Conservation (phyloP, 2,888 invertebrate species). For the Noctua janthe region DNA sequence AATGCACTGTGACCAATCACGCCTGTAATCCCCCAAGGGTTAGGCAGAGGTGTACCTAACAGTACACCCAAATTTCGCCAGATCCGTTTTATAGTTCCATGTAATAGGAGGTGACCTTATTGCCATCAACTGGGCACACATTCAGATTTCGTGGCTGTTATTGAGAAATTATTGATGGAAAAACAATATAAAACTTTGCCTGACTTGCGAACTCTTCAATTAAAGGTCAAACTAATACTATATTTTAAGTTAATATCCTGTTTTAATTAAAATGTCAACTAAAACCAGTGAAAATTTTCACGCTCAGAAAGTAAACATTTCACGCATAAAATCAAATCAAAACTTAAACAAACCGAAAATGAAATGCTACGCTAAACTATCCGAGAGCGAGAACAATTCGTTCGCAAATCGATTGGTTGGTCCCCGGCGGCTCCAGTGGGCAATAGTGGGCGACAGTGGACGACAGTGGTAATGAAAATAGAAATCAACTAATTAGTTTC, state of each 20-base stretch:
- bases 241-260: not conserved
- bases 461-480: constrained; percentile 35
- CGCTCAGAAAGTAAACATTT: not conserved
- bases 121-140: not conserved
- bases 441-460: not conserved
- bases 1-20: not conserved
- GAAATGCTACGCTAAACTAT: not conserved
- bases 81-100: not conserved
- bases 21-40: not conserved
- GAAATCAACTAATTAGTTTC: constrained; percentile 42
- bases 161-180: not conserved
- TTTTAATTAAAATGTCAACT: not conserved
- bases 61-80: not conserved
- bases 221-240: not conserved
- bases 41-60: too few species aligned
- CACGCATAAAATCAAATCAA: not conserved
- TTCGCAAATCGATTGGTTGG: constrained; percentile 25
- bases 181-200: not conserved
- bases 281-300: not conserved
- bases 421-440: constrained; percentile 18
- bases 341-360: not conserved
- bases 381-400: constrained; percentile 1
- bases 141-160: not conserved
- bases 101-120: not conserved
- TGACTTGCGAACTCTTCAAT: not conserved